Evolutionary conservation across 2,888 invertebrate species (phyloP).

Genomic region (Terebella lapidaria): DNA sequence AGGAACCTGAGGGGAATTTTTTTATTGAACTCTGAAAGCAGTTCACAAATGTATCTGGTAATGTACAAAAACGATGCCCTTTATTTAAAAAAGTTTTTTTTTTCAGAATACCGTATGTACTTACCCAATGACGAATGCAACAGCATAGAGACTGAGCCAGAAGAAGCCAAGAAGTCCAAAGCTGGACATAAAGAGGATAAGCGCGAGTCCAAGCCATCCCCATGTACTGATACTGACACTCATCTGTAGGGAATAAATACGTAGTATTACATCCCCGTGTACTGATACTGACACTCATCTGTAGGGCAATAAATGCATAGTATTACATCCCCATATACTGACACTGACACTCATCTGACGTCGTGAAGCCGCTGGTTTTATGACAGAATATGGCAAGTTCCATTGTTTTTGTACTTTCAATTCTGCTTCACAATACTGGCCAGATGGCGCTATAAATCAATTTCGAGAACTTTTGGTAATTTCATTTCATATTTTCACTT

Average conservation of each 20-base stretch:
- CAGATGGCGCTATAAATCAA: too few relatives aligned
- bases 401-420: too few relatives aligned
- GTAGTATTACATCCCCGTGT: slow-evolving; percentile 19
- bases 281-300: slow-evolving; percentile 12
- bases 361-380: too few relatives aligned
- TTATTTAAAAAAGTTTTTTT: not conserved
- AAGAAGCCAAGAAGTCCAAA: slow-evolving; percentile 19
- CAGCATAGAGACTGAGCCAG: slow-evolving; percentile 14
- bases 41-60: too few relatives aligned
- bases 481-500: too few relatives aligned
- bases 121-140: slow-evolving; percentile 20
- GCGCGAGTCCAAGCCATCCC: slow-evolving; percentile 19
- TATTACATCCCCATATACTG: slow-evolving; percentile 18
- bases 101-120: slow-evolving; percentile 1
- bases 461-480: too few relatives aligned
- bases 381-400: too few relatives aligned
- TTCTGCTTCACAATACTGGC: too few relatives aligned
- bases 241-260: slow-evolving; percentile 9
- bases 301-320: too few relatives aligned
- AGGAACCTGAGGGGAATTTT: slow-evolving; percentile 8
- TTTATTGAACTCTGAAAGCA: too few relatives aligned
- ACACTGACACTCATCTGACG: too few relatives aligned
- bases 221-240: slow-evolving; percentile 9
- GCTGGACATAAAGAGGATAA: slow-evolving; percentile 18
- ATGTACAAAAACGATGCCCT: not conserved